These are phyloP conservation scores for Hydropsyche betteni DNA, from an alignment of 2,888 invertebrate genomes.

Conservation along the genomic window DNA sequence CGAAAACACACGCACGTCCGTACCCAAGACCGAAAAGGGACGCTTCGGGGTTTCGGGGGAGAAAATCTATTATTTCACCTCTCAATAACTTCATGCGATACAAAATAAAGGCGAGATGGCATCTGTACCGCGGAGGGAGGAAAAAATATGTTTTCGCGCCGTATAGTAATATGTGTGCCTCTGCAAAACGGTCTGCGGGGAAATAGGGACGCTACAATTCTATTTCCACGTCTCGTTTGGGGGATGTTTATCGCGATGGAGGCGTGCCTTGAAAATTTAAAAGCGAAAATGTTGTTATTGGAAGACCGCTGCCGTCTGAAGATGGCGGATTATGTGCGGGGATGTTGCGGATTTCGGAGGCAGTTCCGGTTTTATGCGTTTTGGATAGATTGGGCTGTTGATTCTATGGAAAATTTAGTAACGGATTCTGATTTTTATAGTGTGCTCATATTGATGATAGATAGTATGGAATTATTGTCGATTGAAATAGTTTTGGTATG, in stretches of 20 bases:
- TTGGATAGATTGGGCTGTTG: too few relatives aligned
- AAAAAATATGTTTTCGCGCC: conserved; percentile 13
- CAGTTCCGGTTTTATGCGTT: too few relatives aligned
- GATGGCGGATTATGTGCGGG: too few relatives aligned
- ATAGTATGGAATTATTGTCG: too few relatives aligned
- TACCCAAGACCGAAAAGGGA: not conserved
- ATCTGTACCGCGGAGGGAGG: conserved; percentile 4
- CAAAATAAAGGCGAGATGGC: conserved; percentile 35
- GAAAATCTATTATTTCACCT: conserved; percentile 37
- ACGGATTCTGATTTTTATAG: too few relatives aligned
- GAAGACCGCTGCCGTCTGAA: too few relatives aligned
- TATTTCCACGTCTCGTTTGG: conserved; percentile 24
- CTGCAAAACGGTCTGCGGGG: conserved; percentile 23
- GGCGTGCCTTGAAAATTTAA: conserved; percentile 19
- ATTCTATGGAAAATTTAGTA: too few relatives aligned
- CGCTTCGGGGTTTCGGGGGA: not conserved
- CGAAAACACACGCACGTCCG: not conserved
- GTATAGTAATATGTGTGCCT: not conserved
- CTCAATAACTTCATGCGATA: conserved; percentile 33
- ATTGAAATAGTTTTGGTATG: too few relatives aligned
- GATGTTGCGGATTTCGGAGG: too few relatives aligned
- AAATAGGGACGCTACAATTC: not conserved
- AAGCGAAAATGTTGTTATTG: conserved; percentile 16
- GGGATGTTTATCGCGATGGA: conserved; percentile 14
- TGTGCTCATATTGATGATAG: too few relatives aligned